Evolutionary conservation across 2,888 invertebrate genomes (phyloP).

Genomic region (Coelinius sp.): DNA sequence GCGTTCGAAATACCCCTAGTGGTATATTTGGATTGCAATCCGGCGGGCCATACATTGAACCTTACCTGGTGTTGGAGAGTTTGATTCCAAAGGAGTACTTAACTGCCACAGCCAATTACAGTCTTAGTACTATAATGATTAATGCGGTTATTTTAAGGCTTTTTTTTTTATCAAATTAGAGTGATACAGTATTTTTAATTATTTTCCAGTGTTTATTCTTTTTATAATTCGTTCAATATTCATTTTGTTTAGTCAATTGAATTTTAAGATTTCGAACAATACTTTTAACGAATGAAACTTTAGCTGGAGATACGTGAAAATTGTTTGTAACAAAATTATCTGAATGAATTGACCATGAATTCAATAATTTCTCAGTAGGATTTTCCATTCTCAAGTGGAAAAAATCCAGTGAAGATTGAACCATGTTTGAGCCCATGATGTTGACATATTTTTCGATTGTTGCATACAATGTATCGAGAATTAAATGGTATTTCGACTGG

Average conservation of each 20-base stretch:
- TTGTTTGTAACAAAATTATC: not conserved
- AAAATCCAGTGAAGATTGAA: not conserved
- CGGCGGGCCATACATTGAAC: too few species aligned
- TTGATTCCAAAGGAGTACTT: too few species aligned
- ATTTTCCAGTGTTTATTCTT: too few species aligned
- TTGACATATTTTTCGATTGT: not conserved
- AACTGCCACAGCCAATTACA: too few species aligned
- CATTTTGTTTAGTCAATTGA: not conserved
- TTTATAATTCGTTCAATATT: not conserved
- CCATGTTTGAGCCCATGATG: not conserved
- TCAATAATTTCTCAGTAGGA: not conserved
- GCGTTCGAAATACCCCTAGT: too few species aligned
- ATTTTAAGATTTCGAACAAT: not conserved
- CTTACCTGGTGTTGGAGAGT: too few species aligned
- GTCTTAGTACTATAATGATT: too few species aligned
- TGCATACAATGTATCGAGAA: not conserved
- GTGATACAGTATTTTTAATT: too few species aligned
- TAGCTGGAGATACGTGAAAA: not conserved
- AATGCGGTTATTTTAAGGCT: too few species aligned
- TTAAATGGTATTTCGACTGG: not conserved
- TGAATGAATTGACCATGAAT: not conserved
- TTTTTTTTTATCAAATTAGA: too few species aligned
- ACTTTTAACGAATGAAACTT: not conserved
- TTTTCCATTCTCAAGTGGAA: not conserved
- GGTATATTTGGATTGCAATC: too few species aligned